These are phyloP conservation scores for Nasalis larvatus DNA, from an alignment of 2,113 vertebrate species.

Conservation along the genomic window DNA sequence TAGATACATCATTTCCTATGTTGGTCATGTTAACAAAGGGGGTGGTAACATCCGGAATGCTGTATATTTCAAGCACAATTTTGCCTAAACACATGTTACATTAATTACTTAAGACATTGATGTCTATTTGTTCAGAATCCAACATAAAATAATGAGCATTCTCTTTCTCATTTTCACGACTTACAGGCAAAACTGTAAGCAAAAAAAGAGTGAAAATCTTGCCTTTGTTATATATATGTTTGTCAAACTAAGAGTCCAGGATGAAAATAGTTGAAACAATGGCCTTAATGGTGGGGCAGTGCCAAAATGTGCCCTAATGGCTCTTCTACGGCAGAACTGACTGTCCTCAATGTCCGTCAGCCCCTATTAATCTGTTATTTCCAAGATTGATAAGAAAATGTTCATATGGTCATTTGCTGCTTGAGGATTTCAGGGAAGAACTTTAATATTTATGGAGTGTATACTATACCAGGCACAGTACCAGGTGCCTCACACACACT, in stretches of 20 bases:
- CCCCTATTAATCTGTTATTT: background rate
- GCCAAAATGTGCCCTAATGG: background rate
- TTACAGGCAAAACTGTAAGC: background rate
- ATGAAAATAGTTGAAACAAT: background rate
- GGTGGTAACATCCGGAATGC: background rate
- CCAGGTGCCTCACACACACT: background rate
- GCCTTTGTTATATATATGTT: background rate
- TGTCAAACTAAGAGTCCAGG: background rate
- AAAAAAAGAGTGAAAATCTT: background rate
- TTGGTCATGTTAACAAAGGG: background rate
- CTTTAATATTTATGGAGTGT: background rate
- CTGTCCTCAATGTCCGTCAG: background rate
- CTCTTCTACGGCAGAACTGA: background rate
- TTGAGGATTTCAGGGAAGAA: background rate
- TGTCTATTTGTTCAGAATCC: background rate
- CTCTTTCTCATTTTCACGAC: background rate
- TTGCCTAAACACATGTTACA: background rate
- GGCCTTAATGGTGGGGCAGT: background rate
- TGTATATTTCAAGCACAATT: background rate
- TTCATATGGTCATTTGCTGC: background rate
- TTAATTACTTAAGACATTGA: background rate
- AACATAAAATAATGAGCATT: background rate
- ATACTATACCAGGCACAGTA: background rate
- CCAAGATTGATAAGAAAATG: background rate
- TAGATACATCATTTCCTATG: background rate